phyloP scores from a whole-genome alignment of 2,888 invertebrate species.

The Cantharis flavilabris region DNA sequence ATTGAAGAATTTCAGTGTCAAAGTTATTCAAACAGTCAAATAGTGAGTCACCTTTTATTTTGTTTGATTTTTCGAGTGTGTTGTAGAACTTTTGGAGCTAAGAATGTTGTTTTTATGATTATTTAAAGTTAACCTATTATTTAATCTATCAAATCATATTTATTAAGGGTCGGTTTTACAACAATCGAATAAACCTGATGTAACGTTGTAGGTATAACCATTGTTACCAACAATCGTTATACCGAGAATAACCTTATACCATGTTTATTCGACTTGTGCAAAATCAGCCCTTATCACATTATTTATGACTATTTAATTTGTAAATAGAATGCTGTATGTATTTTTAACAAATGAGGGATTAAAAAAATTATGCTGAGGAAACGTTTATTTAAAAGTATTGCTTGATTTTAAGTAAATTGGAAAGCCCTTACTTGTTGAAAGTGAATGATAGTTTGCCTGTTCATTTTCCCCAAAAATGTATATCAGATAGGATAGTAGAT shows the following conservation, averaged over 20 bases:
- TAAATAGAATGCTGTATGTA: background rate
- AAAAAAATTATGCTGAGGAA: background rate
- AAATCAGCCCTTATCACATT: background rate
- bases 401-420: background rate
- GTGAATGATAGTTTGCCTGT: background rate
- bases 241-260: too few relatives aligned
- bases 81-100: slow-evolving; percentile 30
- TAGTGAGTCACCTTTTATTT: slow-evolving; percentile 45
- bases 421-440: background rate
- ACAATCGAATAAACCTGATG: too few relatives aligned
- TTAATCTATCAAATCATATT: background rate
- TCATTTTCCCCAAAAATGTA: background rate
- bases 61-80: slow-evolving; percentile 31
- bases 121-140: background rate
- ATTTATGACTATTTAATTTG: background rate
- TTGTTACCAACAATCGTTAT: too few relatives aligned
- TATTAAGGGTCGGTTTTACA: background rate
- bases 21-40: slow-evolving; percentile 40
- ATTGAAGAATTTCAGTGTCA: slow-evolving; percentile 36
- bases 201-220: too few relatives aligned
- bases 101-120: slow-evolving; percentile 27
- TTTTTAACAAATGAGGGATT: slow-evolving; percentile 1
- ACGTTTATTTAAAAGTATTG: background rate
- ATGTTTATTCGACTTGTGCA: too few relatives aligned
- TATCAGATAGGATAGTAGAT: background rate